Percentiles rank a stretch among this genome's conserved stretches.
Conservation (phyloP, 2,113 vertebrate species). For the Rhagologus leucostigma region DNA sequence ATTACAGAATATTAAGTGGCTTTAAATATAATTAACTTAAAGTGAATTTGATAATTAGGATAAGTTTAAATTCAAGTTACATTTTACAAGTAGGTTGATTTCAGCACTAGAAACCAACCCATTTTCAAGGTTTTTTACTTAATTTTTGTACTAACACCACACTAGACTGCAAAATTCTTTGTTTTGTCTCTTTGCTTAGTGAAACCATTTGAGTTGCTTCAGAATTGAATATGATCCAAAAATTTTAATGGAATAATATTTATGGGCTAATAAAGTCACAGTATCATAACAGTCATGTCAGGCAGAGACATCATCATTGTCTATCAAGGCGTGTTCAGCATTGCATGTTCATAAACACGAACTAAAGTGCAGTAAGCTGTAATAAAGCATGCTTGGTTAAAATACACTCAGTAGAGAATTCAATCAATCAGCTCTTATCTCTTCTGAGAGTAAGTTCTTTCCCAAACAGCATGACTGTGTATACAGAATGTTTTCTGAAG, state of each 20-base stretch:
- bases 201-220: neutral
- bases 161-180: neutral
- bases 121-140: neutral
- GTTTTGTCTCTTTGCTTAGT: neutral
- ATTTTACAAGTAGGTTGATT: constrained; percentile 11
- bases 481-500: neutral
- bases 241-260: neutral
- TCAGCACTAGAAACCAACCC: neutral
- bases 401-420: neutral
- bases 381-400: neutral
- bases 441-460: neutral
- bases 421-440: neutral
- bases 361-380: neutral
- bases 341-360: neutral
- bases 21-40: constrained; percentile 47
- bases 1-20: constrained; percentile 38
- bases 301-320: neutral
- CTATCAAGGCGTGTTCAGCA: neutral
- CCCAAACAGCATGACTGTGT: neutral
- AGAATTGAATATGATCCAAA: neutral
- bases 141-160: neutral
- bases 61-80: constrained; percentile 25
- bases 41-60: constrained; percentile 52
- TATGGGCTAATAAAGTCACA: neutral
- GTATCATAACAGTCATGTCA: neutral